These are phyloP conservation scores for Pogonognathellus flavescens DNA, from an alignment of 1,140 invertebrate genomes.

Conservation along the genomic window DNA sequence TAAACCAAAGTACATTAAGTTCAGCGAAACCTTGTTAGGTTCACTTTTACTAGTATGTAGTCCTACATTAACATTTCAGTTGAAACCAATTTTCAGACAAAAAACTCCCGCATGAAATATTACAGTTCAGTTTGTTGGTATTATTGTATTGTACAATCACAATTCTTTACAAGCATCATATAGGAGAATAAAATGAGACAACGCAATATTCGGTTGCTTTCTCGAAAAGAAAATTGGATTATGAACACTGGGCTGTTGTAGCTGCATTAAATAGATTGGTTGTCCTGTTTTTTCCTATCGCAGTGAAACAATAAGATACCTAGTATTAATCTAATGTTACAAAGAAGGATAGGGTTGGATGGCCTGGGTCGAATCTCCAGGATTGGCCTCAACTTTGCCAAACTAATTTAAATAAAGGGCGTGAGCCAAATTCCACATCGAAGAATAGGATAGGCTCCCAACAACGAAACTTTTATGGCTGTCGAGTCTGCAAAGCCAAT, in stretches of 20 bases:
- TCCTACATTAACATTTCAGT: too few species aligned
- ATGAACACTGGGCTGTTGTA: neutral
- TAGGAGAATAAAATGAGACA: neutral
- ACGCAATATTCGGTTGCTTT: constrained; percentile 4
- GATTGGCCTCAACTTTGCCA: constrained; percentile 40
- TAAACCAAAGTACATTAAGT: too few species aligned
- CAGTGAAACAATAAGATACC: constrained; percentile 34
- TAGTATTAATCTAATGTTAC: constrained; percentile 15
- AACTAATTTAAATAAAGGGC: constrained; percentile 50
- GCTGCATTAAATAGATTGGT: neutral
- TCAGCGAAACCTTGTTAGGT: too few species aligned
- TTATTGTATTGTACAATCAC: too few species aligned
- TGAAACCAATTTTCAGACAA: neutral
- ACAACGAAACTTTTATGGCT: constrained; percentile 62
- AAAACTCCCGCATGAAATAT: neutral
- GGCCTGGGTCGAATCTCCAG: constrained; percentile 43
- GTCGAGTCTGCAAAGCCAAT: constrained; percentile 57
- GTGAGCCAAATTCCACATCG: neutral
- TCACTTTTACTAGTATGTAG: too few species aligned
- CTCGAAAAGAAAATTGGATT: constrained; percentile 21
- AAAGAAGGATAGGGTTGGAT: constrained; percentile 34
- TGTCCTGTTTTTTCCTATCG: neutral
- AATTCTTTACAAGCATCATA: neutral
- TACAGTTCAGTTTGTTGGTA: neutral
- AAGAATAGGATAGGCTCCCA: constrained; percentile 54